Evolutionary conservation across 2,888 invertebrate species (phyloP), one percentile per base, ranked within the genome.

Genomic region (Athalia cordata): DNA sequence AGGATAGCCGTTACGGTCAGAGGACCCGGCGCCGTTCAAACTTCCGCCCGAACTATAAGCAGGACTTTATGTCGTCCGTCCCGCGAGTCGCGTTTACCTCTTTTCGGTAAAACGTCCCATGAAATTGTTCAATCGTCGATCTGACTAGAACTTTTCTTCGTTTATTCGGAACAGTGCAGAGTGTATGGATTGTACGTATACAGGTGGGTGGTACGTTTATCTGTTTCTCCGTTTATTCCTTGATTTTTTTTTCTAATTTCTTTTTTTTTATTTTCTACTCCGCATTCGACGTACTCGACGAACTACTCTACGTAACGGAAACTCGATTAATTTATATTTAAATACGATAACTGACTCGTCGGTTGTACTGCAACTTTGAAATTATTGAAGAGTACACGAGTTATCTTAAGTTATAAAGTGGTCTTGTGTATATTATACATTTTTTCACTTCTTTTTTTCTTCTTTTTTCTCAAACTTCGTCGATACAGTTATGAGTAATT

Each of bases 101-200:
- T 66, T 66, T 47, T 49, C 68, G 68, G 52, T 68, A 68, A 68
- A 68, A 68, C 55, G 68, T 68, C 52, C 68, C 68, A 68, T 52
- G 43, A 68, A 68, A 68, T 68, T 52, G 55, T 68, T 68, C 68
- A 68, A 68, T 68, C 50, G 68, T 49, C 68, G 13, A 55, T 68
- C 50, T 29, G 15, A 55, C 29, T 68, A 29, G 9, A 68, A 68
- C 55, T 68, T 68, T 68, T 55, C 67, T 67, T 50, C 50, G 15
- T 11, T 8, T 52, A 52, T 55, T 29, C 55, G n/a, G 11, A 55
- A 9, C 5, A 55, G 55, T 11, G 4, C 55, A 52, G 68, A 45
- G 13, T 65, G 45, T 65, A 47, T 1, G 11, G 47, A n/a, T 8
- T 8, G 65, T 8, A 55, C n/a, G 29, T 29, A 29, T 29, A 29